phyloP scores from a whole-genome alignment of 2,888 invertebrate species.

The Notodonta dromedarius region DNA sequence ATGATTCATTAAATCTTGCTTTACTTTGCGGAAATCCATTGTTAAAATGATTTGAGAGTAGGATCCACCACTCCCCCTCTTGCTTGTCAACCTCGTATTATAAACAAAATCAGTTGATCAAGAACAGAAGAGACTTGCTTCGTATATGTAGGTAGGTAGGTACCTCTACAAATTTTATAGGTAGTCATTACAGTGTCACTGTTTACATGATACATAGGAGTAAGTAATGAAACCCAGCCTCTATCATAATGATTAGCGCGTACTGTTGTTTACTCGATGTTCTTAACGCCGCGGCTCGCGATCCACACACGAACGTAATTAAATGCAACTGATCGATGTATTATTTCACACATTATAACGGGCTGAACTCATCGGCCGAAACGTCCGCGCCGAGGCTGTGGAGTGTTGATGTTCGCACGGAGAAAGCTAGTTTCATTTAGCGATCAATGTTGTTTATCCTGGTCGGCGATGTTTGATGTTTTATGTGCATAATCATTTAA shows the following conservation, averaged over 20 bases:
- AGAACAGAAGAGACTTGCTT: too few relatives aligned
- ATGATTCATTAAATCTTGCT: too few relatives aligned
- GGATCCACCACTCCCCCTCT: too few relatives aligned
- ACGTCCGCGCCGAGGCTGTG: slow-evolving; percentile 23
- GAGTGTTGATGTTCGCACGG: slow-evolving; percentile 35
- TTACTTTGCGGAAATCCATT: too few relatives aligned
- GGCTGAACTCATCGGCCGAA: slow-evolving; percentile 47
- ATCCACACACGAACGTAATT: slow-evolving; percentile 28
- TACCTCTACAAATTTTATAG: too few relatives aligned
- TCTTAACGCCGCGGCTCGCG: slow-evolving; percentile 2
- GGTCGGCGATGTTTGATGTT: slow-evolving; percentile 26
- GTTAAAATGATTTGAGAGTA: too few relatives aligned
- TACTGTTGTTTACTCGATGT: neutral
- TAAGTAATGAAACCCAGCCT: too few relatives aligned
- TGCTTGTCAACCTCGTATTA: too few relatives aligned
- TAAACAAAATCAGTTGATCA: too few relatives aligned
- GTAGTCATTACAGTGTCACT: too few relatives aligned
- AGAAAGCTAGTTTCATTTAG: slow-evolving; percentile 55
- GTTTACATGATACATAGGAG: too few relatives aligned
- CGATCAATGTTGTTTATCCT: slow-evolving; percentile 45
- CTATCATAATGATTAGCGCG: neutral
- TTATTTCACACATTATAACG: slow-evolving; percentile 46
- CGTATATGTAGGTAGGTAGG: too few relatives aligned
- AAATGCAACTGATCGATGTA: slow-evolving; percentile 46
- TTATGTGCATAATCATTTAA: neutral